Conservation (phyloP, 64 coral and sea anemone genomes). For the Anthopleura sola region DNA sequence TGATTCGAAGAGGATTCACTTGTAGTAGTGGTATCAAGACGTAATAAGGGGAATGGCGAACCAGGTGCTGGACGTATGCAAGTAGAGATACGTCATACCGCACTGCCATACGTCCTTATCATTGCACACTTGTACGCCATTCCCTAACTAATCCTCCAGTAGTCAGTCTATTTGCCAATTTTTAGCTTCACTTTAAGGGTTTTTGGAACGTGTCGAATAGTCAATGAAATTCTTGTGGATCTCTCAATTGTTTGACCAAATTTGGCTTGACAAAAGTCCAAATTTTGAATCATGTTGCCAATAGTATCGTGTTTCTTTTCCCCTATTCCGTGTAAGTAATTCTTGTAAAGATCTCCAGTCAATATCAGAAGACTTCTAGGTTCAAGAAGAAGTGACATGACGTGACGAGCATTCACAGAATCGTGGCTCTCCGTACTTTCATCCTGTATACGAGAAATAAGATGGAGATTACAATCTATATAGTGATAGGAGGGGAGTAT, state of each 20-base stretch:
- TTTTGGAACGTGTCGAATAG: slow-evolving; percentile 95
- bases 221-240: slow-evolving; percentile 74
- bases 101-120: too few species aligned
- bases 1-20: too few species aligned
- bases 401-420: neutral
- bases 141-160: too few species aligned
- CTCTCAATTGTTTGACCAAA: slow-evolving; percentile 45
- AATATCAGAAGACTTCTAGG: slow-evolving; percentile 77
- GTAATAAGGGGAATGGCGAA: too few species aligned
- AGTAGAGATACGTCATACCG: too few species aligned
- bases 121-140: too few species aligned
- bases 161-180: neutral
- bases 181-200: slow-evolving; percentile 84
- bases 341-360: slow-evolving; percentile 78
- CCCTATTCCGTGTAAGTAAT: slow-evolving; percentile 80
- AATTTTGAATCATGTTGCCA: slow-evolving; percentile 41
- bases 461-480: neutral
- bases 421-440: neutral
- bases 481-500: too few species aligned
- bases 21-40: too few species aligned
- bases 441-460: neutral
- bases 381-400: slow-evolving; percentile 81
- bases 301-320: slow-evolving; percentile 54
- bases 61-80: too few species aligned
- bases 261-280: slow-evolving; percentile 39